A percentile compares a stretch with the other conserved stretches of the same genome.
Conservation (phyloP, 2,113 vertebrate species). For the Gallinago media region DNA sequence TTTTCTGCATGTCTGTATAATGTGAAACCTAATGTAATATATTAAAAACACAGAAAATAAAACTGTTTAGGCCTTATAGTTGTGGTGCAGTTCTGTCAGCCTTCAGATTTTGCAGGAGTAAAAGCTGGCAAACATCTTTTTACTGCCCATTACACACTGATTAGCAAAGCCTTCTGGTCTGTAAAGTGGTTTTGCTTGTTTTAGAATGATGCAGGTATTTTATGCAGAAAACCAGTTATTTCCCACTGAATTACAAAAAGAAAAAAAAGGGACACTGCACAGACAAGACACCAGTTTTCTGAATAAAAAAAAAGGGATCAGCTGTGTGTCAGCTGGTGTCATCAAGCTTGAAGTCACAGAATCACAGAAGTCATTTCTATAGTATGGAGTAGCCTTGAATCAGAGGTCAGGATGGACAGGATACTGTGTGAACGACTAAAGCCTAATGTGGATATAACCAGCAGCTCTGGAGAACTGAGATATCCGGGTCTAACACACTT, state of each 20-base stretch:
- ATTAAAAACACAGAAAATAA: neutral
- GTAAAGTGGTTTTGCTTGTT: neutral
- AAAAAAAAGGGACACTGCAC: neutral
- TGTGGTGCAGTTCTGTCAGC: neutral
- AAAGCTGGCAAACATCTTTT: neutral
- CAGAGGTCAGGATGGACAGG: neutral
- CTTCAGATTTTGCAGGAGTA: conserved; percentile 8
- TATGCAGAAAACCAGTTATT: neutral
- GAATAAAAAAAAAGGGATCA: neutral
- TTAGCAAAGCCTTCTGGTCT: neutral
- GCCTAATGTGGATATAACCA: neutral
- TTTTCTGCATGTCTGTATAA: neutral
- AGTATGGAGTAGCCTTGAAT: neutral
- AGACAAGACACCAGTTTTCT: neutral
- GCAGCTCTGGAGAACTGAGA: neutral
- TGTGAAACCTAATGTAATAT: neutral
- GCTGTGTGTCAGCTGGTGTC: neutral
- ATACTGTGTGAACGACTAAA: fast-evolving
- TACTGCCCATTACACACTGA: neutral
- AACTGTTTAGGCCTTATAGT: neutral
- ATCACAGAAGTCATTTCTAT: neutral
- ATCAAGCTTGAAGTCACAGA: neutral
- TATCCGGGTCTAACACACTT: neutral
- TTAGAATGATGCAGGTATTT: neutral
- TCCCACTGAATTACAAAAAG: neutral